Conservation (phyloP, 2,113 vertebrate genomes). For the Xenopus laevis region DNA sequence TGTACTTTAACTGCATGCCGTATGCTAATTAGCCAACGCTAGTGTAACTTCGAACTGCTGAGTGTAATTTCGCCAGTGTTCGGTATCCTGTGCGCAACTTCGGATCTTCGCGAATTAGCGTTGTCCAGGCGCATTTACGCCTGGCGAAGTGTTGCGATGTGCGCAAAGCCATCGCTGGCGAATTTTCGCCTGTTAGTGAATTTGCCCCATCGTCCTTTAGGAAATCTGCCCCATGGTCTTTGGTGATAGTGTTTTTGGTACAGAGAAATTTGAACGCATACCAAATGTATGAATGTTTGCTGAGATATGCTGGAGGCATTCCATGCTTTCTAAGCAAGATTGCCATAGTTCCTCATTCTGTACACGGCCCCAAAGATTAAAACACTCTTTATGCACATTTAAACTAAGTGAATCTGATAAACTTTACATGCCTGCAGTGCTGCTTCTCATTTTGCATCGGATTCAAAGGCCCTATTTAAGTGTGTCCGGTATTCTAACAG, state of each 20-base stretch:
- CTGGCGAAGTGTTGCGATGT: too few relatives aligned
- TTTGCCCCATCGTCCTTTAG: too few relatives aligned
- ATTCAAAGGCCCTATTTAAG: slow-evolving; percentile 39
- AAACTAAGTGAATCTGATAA: slow-evolving; percentile 45
- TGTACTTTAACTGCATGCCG: too few relatives aligned
- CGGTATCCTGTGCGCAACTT: too few relatives aligned
- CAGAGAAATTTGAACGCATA: slow-evolving; percentile 36
- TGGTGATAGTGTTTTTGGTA: slow-evolving; percentile 27
- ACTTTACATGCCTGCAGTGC: slow-evolving; percentile 32
- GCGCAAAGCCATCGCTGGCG: too few relatives aligned
- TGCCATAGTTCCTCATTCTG: slow-evolving; percentile 32
- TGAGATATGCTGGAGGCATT: slow-evolving; percentile 41
- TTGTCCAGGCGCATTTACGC: too few relatives aligned
- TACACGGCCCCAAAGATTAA: slow-evolving; percentile 43
- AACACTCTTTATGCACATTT: slow-evolving; percentile 46
- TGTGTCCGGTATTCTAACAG: slow-evolving; percentile 43
- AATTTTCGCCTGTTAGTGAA: too few relatives aligned
- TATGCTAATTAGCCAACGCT: too few relatives aligned
- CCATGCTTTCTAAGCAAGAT: slow-evolving; percentile 45
- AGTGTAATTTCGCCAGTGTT: too few relatives aligned
- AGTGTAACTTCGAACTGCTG: too few relatives aligned
- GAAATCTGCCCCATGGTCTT: too few relatives aligned
- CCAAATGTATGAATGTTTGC: slow-evolving; percentile 44
- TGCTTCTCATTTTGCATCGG: slow-evolving; percentile 38
- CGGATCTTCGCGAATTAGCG: too few relatives aligned